These are phyloP conservation scores for Iguana delicatissima DNA, from an alignment of 2,797 vertebrate genomes.

Conservation along the genomic window DNA sequence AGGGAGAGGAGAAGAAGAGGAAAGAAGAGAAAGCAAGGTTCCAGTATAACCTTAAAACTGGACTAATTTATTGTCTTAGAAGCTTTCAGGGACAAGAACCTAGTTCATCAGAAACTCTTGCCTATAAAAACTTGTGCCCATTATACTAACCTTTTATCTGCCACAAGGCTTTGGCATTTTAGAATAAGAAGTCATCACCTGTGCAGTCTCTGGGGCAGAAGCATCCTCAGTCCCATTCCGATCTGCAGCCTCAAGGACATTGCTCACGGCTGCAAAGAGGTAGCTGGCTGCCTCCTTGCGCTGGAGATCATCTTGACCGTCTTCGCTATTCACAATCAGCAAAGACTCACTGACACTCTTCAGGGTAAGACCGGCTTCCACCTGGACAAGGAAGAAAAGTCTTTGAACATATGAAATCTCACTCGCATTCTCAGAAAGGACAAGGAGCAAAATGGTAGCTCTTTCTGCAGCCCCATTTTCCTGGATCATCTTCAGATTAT, in stretches of 20 bases:
- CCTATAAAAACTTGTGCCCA: neutral
- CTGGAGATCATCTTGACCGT: slow-evolving; percentile 74
- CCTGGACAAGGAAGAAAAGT: slow-evolving; percentile 70
- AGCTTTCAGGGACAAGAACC: neutral
- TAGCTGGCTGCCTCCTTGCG: slow-evolving; percentile 79
- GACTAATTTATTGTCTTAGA: neutral
- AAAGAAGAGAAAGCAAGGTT: neutral
- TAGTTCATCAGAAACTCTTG: too few species aligned
- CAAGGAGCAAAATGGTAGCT: neutral
- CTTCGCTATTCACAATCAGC: slow-evolving; percentile 73
- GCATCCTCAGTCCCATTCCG: slow-evolving; percentile 66
- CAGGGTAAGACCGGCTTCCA: slow-evolving; percentile 84
- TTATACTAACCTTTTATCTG: too few species aligned
- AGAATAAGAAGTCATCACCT: slow-evolving; percentile 55
- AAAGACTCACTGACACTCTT: slow-evolving; percentile 86
- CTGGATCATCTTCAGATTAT: neutral
- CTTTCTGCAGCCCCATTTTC: neutral
- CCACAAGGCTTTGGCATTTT: neutral
- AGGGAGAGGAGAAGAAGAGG: too few species aligned
- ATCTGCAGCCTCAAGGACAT: slow-evolving; percentile 84
- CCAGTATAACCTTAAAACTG: neutral
- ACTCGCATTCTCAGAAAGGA: neutral
- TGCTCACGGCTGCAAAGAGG: slow-evolving; percentile 88
- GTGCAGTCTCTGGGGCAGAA: slow-evolving; percentile 42
- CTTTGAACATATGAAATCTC: neutral